phyloP scores from a whole-genome alignment of 2,888 invertebrate genomes.

The Erannis defoliaria region DNA sequence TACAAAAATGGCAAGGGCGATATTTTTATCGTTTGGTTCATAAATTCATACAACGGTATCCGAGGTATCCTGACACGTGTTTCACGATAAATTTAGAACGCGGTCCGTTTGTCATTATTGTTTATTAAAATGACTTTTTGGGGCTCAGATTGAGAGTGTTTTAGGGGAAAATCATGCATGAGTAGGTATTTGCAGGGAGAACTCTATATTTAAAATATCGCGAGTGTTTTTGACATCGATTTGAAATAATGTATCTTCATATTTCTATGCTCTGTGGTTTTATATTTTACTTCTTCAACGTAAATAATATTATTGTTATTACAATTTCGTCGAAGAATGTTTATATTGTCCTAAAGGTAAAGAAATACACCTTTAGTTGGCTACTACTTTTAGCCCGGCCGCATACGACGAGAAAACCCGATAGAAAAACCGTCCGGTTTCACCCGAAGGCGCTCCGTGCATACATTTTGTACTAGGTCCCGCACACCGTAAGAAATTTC shows the following conservation, averaged over 20 bases:
- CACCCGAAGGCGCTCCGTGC: too few species aligned
- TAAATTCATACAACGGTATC: constrained; percentile 75
- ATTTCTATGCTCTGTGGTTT: too few species aligned
- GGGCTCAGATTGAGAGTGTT: constrained; percentile 21
- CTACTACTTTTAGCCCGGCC: too few species aligned
- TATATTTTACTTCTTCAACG: too few species aligned
- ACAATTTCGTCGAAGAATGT: too few species aligned
- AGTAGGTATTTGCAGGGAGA: not conserved
- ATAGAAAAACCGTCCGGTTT: too few species aligned
- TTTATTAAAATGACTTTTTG: constrained; percentile 50
- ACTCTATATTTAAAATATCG: not conserved
- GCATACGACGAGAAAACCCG: too few species aligned
- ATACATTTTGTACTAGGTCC: too few species aligned
- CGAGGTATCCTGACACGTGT: constrained; percentile 64
- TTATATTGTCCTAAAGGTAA: too few species aligned
- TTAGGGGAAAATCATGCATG: constrained; percentile 9
- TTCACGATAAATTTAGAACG: constrained; percentile 66
- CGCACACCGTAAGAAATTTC: too few species aligned
- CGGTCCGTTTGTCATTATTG: constrained; percentile 50
- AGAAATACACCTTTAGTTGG: too few species aligned
- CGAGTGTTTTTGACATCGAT: not conserved
- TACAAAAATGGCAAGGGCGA: constrained; percentile 57
- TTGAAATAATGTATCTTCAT: not conserved
- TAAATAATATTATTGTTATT: too few species aligned
- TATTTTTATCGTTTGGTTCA: constrained; percentile 80